Percentiles rank a stretch among this genome's conserved stretches.
phyloP scores from a whole-genome alignment of 2,888 invertebrate species.

The Meghimatium bilineatum region DNA sequence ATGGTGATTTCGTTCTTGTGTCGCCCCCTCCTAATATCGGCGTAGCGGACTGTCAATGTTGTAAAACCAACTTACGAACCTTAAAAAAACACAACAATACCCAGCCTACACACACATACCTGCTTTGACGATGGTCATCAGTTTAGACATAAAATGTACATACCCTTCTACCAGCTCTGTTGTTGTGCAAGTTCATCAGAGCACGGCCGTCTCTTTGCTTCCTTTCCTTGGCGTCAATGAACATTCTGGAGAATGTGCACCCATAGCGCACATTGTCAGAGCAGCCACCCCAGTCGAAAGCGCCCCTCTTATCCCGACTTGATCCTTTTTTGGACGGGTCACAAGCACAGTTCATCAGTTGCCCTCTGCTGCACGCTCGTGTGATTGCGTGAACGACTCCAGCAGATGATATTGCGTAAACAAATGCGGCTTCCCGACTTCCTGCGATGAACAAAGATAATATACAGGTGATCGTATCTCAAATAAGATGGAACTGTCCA shows the following conservation, averaged over 20 bases:
- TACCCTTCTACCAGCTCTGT: conserved; percentile 96
- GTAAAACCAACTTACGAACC: no score
- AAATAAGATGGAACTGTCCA: no score
- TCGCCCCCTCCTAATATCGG: no score
- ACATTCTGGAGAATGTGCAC: conserved; percentile 91
- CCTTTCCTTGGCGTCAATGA: conserved; percentile 92
- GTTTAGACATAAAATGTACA: no score
- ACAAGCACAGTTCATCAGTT: conserved; percentile 92
- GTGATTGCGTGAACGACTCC: conserved; percentile 92
- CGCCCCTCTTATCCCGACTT: conserved; percentile 64
- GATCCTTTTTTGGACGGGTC: conserved; percentile 72
- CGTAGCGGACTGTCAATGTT: no score
- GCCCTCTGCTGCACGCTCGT: conserved; percentile 93
- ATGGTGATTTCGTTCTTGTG: no score
- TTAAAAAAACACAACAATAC: no score
- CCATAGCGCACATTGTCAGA: conserved; percentile 76
- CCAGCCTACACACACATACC: no score
- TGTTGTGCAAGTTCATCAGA: conserved; percentile 97
- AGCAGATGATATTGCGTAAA: conserved; percentile 80
- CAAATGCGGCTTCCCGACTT: conserved; percentile 80
- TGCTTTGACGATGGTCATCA: no score
- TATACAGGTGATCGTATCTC: no score
- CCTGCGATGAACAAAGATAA: conserved; percentile 73
- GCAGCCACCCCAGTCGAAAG: conserved; percentile 91
- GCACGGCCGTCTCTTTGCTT: conserved; percentile 82